Conservation (phyloP, 2,888 invertebrate genomes). For the Sesia apiformis region DNA sequence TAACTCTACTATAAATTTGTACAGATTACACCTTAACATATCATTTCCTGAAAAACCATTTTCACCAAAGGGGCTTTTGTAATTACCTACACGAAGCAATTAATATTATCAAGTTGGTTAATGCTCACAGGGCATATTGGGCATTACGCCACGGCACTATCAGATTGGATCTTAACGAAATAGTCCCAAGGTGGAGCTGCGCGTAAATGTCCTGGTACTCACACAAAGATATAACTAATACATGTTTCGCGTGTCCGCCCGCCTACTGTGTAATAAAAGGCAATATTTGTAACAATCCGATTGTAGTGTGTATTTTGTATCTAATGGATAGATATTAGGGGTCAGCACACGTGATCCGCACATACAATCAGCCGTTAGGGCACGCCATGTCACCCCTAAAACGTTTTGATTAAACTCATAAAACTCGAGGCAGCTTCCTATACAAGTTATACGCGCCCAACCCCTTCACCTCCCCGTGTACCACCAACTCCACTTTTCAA, state of each 20-base stretch:
- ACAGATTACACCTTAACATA: no score
- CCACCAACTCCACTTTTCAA: conserved; percentile 51
- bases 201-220: conserved; percentile 23
- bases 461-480: conserved; percentile 35
- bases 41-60: no score
- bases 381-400: conserved; percentile 54
- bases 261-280: conserved; percentile 27
- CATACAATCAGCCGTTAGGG: conserved; percentile 56
- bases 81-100: neutral
- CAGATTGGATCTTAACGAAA: conserved; percentile 26
- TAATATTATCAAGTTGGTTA: conserved; percentile 1
- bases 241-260: conserved; percentile 37
- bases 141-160: neutral
- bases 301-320: conserved; percentile 27
- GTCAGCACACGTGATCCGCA: conserved; percentile 51
- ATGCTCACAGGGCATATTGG: conserved; percentile 13
- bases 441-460: conserved; percentile 41
- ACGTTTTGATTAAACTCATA: conserved; percentile 70
- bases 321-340: conserved; percentile 26
- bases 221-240: conserved; percentile 33
- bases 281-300: conserved; percentile 32
- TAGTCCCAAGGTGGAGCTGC: conserved; percentile 21
- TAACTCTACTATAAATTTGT: neutral
- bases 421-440: conserved; percentile 44
- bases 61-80: neutral